Evolutionary conservation across 1,140 invertebrate species (phyloP), one percentile per base, ranked within the genome.

Genomic region (Euura saliciscinereae): DNA sequence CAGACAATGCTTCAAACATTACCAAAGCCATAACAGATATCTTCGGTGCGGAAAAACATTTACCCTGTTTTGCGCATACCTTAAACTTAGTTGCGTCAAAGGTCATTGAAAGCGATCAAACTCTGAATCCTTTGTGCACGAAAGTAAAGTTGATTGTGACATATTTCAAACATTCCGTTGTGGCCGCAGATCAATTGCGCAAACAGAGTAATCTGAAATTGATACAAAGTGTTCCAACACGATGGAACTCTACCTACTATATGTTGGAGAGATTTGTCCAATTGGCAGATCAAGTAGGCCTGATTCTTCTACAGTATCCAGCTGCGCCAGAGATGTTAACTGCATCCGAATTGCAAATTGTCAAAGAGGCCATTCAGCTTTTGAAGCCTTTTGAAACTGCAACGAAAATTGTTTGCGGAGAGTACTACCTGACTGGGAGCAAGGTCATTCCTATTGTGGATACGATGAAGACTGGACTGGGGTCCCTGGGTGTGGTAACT

Each of bases 1-100:
- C 77, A 8, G 80, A 82, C 65, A 83, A 82, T 74, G 81, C 77
- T 5, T 65, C 75, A n/a, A 83, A 83, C 72, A 75, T 83, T 7
- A 68, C 75, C 13, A 74, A 76, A 51, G 78, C 79, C 46, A 72
- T 80, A 51, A 76, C 68, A 68, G 44, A 75, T 66, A 73, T 66
- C 45, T 64, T 76, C 43, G 44, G 72, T 51, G 46, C 46, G 11
- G 46, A 51, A 7, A 51, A 51, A 11, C 46, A 51, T 11, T 8
- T 51, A 2, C 46, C 11, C 46, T 51, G 46, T 51, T 51, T 51
- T 2, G 46, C 46, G 46, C 46, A 51, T 11, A 51, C 46, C 2
- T 51, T 51, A 11, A 51, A 51, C 11, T 51, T 51, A 51, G 46
- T 51, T 11, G 46, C 11, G 7, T 51, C 46, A 7, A 51, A 51